These are phyloP conservation scores for Saxidomus purpurata DNA, from an alignment of 1,140 invertebrate genomes.

Conservation along the genomic window DNA sequence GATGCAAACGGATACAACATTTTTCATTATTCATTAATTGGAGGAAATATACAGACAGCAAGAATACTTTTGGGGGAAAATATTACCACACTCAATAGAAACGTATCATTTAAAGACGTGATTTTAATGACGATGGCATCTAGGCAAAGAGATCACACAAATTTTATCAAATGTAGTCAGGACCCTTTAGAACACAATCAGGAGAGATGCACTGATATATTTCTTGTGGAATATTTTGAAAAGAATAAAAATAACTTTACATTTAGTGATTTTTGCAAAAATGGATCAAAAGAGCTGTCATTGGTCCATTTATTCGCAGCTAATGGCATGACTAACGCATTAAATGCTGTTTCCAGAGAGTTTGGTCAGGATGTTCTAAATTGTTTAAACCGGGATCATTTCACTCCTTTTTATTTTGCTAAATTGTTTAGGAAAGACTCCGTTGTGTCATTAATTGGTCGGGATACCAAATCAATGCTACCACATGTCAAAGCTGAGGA, in stretches of 20 bases:
- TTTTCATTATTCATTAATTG: neutral
- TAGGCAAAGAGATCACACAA: neutral
- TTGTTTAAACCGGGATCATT: neutral
- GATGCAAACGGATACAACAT: conserved; percentile 9
- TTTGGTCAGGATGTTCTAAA: neutral
- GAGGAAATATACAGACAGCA: conserved; percentile 22
- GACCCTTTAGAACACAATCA: neutral
- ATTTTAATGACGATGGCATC: neutral
- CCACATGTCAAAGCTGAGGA: neutral
- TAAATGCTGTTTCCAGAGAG: neutral
- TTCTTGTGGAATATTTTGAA: neutral
- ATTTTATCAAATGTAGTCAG: conserved; percentile 22
- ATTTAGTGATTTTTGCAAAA: neutral
- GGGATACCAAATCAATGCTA: neutral
- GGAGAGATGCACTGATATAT: neutral
- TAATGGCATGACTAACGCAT: neutral
- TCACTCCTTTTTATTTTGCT: neutral
- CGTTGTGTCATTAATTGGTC: neutral
- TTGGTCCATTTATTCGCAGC: neutral
- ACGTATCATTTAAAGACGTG: neutral
- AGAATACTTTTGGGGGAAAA: neutral
- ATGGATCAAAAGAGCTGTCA: neutral
- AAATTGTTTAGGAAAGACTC: neutral
- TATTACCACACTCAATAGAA: neutral
- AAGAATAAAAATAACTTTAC: neutral